Evolutionary conservation across 2,888 invertebrate species (phyloP).

Genomic region (Adelognathus sp.): DNA sequence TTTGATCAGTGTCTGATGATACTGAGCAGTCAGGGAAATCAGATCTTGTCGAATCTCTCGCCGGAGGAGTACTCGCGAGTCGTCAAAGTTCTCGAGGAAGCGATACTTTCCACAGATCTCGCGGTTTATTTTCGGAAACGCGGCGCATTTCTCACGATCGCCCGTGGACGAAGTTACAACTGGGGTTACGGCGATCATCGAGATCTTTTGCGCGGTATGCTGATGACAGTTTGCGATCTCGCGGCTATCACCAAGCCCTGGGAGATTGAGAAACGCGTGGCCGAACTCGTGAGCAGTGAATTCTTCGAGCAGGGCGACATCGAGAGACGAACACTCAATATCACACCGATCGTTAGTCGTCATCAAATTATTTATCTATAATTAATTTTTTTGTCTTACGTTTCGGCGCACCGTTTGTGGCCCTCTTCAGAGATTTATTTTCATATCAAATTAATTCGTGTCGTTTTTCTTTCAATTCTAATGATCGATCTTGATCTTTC

Average conservation of each 20-base stretch:
- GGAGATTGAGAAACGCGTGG: slow-evolving; percentile 95
- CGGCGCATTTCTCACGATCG: slow-evolving; percentile 90
- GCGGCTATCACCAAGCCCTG: slow-evolving; percentile 97
- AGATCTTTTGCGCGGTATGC: slow-evolving; percentile 93
- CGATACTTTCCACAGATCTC: slow-evolving; percentile 96
- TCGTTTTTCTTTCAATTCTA: no score
- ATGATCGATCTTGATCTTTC: no score
- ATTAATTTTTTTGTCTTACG: no score
- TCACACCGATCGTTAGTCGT: slow-evolving; percentile 95
- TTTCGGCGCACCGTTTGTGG: no score
- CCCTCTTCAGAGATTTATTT: no score
- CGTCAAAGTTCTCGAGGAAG: slow-evolving; percentile 95
- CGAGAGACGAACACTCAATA: slow-evolving; percentile 93
- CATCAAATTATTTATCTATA: no score
- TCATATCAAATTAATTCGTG: no score
- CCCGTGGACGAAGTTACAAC: slow-evolving; percentile 83
- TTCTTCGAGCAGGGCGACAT: slow-evolving; percentile 97
- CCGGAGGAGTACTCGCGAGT: slow-evolving; percentile 95
- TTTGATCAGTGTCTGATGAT: slow-evolving; percentile 99
- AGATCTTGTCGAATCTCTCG: slow-evolving; percentile 93
- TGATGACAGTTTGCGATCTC: slow-evolving; percentile 97
- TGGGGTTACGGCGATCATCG: slow-evolving; percentile 90
- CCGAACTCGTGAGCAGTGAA: slow-evolving; percentile 94
- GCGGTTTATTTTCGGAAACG: slow-evolving; percentile 97
- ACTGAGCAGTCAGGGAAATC: slow-evolving; percentile 96